A percentile compares a stretch with the other conserved stretches of the same genome.
Conservation (phyloP, 2,888 invertebrate species). For the Cheilosia pagana region DNA sequence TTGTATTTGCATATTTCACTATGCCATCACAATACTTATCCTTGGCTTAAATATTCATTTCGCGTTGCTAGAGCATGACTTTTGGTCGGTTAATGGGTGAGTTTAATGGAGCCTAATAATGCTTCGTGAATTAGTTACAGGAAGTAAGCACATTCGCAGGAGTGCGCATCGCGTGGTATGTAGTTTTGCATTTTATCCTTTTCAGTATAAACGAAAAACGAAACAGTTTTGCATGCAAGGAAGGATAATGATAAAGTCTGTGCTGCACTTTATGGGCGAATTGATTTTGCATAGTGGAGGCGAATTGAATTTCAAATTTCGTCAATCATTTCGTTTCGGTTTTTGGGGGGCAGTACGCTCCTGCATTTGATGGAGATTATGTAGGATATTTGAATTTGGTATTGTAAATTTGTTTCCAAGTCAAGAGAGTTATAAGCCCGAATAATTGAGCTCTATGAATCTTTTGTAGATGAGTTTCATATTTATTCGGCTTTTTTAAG, state of each 20-base stretch:
- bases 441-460: too few species aligned
- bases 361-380: too few species aligned
- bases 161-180: neutral
- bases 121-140: conserved; percentile 7
- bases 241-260: neutral
- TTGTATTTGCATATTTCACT: conserved; percentile 38
- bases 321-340: too few species aligned
- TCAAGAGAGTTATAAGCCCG: too few species aligned
- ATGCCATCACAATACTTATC: neutral
- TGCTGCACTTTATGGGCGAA: neutral
- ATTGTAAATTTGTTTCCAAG: too few species aligned
- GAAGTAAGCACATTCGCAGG: neutral
- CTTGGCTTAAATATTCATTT: conserved; percentile 37
- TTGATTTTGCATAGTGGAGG: too few species aligned
- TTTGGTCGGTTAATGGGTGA: conserved; percentile 32
- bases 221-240: conserved; percentile 13
- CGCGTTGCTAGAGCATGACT: conserved; percentile 19
- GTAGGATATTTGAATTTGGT: too few species aligned
- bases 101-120: conserved; percentile 20
- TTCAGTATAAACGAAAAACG: neutral
- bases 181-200: conserved; percentile 2
- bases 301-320: too few species aligned
- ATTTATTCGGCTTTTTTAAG: neutral
- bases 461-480: neutral
- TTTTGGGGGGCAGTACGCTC: too few species aligned